Evolutionary conservation across 2,888 invertebrate species (phyloP).

Genomic region (Drosophila acutilabella): DNA sequence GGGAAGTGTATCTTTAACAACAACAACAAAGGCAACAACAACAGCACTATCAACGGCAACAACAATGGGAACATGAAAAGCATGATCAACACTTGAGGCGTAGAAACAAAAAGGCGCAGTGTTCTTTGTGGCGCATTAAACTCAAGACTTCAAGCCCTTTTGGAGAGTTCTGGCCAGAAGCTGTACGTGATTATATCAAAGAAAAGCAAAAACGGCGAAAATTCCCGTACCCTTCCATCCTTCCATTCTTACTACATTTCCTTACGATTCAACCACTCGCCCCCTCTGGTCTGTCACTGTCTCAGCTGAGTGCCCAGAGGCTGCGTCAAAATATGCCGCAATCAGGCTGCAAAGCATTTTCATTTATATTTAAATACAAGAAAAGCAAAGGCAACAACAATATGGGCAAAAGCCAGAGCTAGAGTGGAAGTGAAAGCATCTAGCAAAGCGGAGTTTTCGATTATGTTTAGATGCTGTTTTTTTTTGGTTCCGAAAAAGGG

Average conservation of each 20-base stretch:
- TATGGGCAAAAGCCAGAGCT: slow-evolving; percentile 8
- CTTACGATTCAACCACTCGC: background rate
- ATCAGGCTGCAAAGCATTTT: slow-evolving; percentile 80
- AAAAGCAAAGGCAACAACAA: slow-evolving; percentile 33
- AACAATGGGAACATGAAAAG: slow-evolving; percentile 24
- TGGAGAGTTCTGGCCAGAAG: slow-evolving; percentile 67
- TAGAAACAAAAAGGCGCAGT: slow-evolving; percentile 56
- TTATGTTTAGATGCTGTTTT: slow-evolving; percentile 75
- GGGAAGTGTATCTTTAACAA: slow-evolving; percentile 39
- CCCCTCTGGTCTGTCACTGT: slow-evolving; percentile 27
- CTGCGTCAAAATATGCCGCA: slow-evolving; percentile 80
- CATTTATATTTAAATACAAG: slow-evolving; percentile 77
- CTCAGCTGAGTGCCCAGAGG: slow-evolving; percentile 61
- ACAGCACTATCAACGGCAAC: slow-evolving; percentile 17
- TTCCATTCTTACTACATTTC: background rate
- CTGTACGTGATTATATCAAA: slow-evolving; percentile 79
- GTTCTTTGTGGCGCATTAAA: slow-evolving; percentile 66
- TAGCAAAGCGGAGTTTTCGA: slow-evolving; percentile 71
- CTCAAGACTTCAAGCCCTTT: slow-evolving; percentile 69
- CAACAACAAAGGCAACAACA: slow-evolving; percentile 18
- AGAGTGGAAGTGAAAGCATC: slow-evolving; percentile 32
- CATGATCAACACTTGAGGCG: slow-evolving; percentile 45
- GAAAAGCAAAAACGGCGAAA: slow-evolving; percentile 56
- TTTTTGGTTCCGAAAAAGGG: background rate
- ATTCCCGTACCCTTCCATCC: background rate